These are phyloP conservation scores for Mionectes macconnelli DNA, from an alignment of 2,113 vertebrate species.

Conservation along the genomic window DNA sequence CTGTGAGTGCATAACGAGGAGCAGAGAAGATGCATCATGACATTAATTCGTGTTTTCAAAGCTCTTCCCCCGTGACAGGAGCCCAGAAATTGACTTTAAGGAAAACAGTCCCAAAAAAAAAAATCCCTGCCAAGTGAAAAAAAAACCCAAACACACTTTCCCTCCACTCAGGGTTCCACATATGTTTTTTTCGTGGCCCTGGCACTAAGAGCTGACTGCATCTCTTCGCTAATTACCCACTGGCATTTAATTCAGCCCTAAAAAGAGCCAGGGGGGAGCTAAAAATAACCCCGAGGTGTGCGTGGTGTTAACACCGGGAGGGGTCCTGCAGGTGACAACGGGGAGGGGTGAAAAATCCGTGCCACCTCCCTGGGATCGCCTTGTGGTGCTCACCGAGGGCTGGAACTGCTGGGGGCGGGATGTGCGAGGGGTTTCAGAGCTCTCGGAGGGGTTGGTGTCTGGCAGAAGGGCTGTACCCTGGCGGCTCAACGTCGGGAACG, in stretches of 20 bases:
- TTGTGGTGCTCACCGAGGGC: accelerated
- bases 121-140: not conserved
- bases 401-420: not conserved
- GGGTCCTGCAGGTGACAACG: not conserved
- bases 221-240: constrained; percentile 39
- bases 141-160: not conserved
- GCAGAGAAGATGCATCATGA: not conserved
- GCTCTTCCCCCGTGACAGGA: not conserved
- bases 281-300: constrained; percentile 43
- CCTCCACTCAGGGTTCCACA: not conserved
- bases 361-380: not conserved
- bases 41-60: not conserved
- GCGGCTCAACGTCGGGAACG: not conserved
- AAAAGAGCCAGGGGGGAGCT: not conserved
- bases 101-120: not conserved
- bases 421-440: not conserved
- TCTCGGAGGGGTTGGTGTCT: not conserved
- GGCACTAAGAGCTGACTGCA: not conserved
- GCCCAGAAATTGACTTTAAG: not conserved
- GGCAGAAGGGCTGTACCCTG: not conserved
- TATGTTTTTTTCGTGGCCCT: not conserved
- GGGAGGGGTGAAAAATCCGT: not conserved
- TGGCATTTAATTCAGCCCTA: constrained; percentile 38
- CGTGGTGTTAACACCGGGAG: not conserved
- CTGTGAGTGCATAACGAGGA: not conserved